A percentile compares a stretch with the other conserved stretches of the same genome.
These are phyloP conservation scores for Podarcis muralis DNA, from an alignment of 2,113 vertebrate species.

Conservation along the genomic window DNA sequence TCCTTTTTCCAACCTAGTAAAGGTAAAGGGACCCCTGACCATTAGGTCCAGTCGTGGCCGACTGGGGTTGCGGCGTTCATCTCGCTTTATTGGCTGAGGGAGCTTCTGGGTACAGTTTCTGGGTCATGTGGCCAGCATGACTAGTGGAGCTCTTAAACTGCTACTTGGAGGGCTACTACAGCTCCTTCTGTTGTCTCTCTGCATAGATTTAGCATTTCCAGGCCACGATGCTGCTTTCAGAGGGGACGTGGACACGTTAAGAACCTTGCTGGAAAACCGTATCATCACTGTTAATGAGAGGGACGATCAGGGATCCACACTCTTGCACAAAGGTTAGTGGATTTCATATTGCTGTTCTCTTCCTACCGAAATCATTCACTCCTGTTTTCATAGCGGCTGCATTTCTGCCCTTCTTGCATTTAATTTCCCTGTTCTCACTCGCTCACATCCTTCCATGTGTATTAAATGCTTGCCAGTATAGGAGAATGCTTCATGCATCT, in stretches of 20 bases:
- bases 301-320: conserved; percentile 77
- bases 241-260: conserved; percentile 76
- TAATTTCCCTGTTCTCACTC: too few species aligned
- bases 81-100: too few species aligned
- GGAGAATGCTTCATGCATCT: neutral
- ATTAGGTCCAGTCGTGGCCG: too few species aligned
- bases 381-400: conserved; percentile 46
- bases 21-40: too few species aligned
- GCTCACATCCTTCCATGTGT: too few species aligned
- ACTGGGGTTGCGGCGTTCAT: too few species aligned
- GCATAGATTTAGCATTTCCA: conserved; percentile 78
- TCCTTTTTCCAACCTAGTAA: neutral
- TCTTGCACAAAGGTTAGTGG: conserved; percentile 80
- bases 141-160: neutral
- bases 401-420: neutral
- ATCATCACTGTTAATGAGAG: conserved; percentile 80
- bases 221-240: conserved; percentile 77
- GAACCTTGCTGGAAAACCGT: conserved; percentile 76
- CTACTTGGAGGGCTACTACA: neutral
- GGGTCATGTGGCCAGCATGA: too few species aligned
- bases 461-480: neutral
- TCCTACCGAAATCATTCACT: conserved; percentile 42
- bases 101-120: too few species aligned
- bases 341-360: conserved; percentile 37
- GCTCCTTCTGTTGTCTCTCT: conserved; percentile 43